These are phyloP conservation scores for Lamellibrachia satsuma DNA, from an alignment of 2,888 invertebrate species.

Conservation along the genomic window DNA sequence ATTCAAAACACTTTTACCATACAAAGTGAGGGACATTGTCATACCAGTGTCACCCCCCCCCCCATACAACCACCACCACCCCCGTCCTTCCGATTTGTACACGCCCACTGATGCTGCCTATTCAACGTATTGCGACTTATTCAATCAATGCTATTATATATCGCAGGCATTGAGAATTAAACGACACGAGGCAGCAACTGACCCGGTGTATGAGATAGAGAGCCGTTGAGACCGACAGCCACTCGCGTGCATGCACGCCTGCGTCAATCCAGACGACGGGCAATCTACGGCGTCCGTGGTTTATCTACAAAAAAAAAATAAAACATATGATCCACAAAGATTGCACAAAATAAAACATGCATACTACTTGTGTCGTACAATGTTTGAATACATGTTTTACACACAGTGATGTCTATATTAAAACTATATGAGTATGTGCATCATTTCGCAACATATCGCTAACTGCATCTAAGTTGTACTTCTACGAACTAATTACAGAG, in stretches of 20 bases:
- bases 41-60: not conserved
- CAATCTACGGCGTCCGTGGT: not conserved
- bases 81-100: too few relatives aligned
- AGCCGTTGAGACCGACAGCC: not conserved
- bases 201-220: slow-evolving; percentile 5
- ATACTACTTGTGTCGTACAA: not conserved
- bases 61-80: too few relatives aligned
- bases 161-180: not conserved
- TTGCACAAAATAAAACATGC: not conserved
- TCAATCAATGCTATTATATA: not conserved
- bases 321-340: not conserved
- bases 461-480: too few relatives aligned
- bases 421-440: too few relatives aligned
- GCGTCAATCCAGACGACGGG: not conserved
- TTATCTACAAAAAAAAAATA: not conserved
- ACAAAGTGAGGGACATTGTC: not conserved
- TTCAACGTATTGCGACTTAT: not conserved
- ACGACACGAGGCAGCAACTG: not conserved
- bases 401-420: too few relatives aligned
- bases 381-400: not conserved
- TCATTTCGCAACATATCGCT: too few relatives aligned
- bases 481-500: too few relatives aligned
- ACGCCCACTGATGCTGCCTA: not conserved
- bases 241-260: not conserved
- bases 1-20: not conserved